These are phyloP conservation scores for Phrixothrix hirtus DNA, from an alignment of 2,888 invertebrate species.

Conservation along the genomic window DNA sequence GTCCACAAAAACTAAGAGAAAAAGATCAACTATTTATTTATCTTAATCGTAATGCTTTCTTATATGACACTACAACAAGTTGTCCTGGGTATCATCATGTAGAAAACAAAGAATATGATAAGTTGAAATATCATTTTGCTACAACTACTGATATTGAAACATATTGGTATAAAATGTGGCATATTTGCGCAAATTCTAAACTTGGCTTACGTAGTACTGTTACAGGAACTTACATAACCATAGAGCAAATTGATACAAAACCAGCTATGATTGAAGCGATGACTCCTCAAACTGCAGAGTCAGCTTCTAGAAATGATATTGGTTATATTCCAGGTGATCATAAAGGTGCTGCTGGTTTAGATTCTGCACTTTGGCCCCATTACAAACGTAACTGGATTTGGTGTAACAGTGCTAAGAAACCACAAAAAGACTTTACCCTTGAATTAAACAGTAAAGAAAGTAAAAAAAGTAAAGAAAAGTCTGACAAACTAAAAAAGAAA, in stretches of 20 bases:
- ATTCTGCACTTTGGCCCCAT: constrained; percentile 70
- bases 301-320: constrained; percentile 57
- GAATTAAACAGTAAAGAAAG: too few relatives aligned
- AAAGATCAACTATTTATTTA: constrained; percentile 74
- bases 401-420: constrained; percentile 39
- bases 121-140: constrained; percentile 61
- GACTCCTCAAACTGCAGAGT: constrained; percentile 54
- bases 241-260: constrained; percentile 59
- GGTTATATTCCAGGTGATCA: constrained; percentile 73
- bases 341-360: constrained; percentile 72
- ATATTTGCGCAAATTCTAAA: constrained; percentile 68
- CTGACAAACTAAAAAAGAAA: not conserved
- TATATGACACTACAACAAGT: constrained; percentile 69
- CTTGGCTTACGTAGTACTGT: constrained; percentile 56
- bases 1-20: constrained; percentile 66
- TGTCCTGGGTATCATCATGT: constrained; percentile 65
- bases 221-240: constrained; percentile 52
- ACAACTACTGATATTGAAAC: constrained; percentile 60
- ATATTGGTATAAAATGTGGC: constrained; percentile 72
- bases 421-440: too few relatives aligned
- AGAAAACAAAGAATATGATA: constrained; percentile 62
- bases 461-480: not conserved
- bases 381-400: constrained; percentile 68
- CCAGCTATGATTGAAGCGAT: constrained; percentile 56
- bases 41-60: constrained; percentile 63